These are phyloP conservation scores for Pogonocichla stellata DNA, from an alignment of 2,113 vertebrate genomes.

Conservation along the genomic window DNA sequence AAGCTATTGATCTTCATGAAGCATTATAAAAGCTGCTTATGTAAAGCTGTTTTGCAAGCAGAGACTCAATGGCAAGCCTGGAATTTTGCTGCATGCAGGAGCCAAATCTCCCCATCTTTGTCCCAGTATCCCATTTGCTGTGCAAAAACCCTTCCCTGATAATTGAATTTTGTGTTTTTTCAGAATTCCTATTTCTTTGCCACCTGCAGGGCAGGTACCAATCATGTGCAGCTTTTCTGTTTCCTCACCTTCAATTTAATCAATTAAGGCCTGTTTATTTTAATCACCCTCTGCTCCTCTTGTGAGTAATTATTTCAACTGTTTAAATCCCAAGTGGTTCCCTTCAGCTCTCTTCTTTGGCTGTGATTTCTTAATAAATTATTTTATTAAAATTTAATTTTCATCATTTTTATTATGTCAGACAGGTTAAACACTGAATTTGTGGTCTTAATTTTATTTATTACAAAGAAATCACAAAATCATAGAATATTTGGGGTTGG, in stretches of 20 bases:
- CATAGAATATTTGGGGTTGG: background rate
- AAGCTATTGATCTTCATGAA: conserved; percentile 33
- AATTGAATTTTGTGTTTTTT: background rate
- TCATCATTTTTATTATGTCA: background rate
- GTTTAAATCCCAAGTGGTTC: background rate
- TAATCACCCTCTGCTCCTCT: background rate
- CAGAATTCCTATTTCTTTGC: background rate
- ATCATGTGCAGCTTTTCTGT: background rate
- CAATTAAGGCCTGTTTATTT: background rate
- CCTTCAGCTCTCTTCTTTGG: background rate
- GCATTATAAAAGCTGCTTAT: conserved; percentile 35
- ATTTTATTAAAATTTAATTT: background rate
- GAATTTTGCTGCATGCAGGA: background rate
- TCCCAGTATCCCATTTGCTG: background rate
- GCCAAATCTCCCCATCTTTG: background rate
- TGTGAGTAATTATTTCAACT: background rate
- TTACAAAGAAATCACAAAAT: background rate
- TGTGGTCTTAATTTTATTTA: background rate
- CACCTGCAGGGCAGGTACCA: background rate
- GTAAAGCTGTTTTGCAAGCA: conserved; percentile 25
- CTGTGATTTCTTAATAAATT: background rate
- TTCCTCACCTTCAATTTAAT: background rate
- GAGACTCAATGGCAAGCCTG: background rate
- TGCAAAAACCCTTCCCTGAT: background rate
- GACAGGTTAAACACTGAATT: background rate